Base-by-base conservation (phyloP, 1,140 invertebrate genomes). In the Medauroidea extradentata region DNA sequence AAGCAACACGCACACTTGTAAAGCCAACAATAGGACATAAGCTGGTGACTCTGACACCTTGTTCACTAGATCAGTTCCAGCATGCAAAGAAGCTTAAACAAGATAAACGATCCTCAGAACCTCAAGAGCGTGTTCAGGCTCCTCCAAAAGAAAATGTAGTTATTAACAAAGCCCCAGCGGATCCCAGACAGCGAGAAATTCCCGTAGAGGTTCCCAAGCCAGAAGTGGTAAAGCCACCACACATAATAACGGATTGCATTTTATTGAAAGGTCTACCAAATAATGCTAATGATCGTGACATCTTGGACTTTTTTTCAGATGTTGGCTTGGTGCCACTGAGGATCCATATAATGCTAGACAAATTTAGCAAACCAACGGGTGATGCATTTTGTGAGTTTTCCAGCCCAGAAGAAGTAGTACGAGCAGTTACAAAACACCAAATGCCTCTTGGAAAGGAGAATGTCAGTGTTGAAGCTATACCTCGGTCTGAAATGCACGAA, bases 351-450 rank as follows among this genome's bases (percentile, higher is more conserved):
- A 55, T 55, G 53, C 75, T 85, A 13, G 88, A 86, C 62, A 72
- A 82, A 7, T 78, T 78, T 43, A 83, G 86, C 2, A 78, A 83
- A 59, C 87, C 89, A 0, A 83, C 84, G 0, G 92, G 93, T 0
- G 87, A 93, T 63, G 92, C 90, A 38, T 93, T 91, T 69, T 90
- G 92, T 63, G 91, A 95, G 69, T 95, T 96, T 69, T 74, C 78
- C 9, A 82, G 79, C 14, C 59, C 74, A 0, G 80, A 83, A 25
- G 88, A 94, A 66, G 89, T 89, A 1, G 74, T 82, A 9, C 75
- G 78, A 53, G 92, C 91, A 0, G 71, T 84, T 8, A 74, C 79
- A 0, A 92, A 91, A 68, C 85, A 93, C 69, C 84, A 85, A 0
- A 65, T 81, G 0, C 79, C 80, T 16, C 75, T 92, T 5, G 88